Percentiles rank a stretch among this genome's conserved stretches.
phyloP scores from a whole-genome alignment of 2,113 vertebrate species.

The Sinocyclocheilus grahami region DNA sequence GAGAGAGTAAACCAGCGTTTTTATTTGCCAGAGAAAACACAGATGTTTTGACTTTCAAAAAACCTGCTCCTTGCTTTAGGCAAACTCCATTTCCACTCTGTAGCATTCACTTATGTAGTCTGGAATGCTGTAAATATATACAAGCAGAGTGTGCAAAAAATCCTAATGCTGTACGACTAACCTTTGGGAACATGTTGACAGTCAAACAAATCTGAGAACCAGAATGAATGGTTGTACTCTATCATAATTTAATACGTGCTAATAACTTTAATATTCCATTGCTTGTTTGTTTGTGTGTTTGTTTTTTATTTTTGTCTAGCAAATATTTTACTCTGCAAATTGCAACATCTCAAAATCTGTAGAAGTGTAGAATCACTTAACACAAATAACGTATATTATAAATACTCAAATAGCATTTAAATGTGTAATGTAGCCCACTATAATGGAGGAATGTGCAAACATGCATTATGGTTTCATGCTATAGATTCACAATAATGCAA shows the following conservation, averaged over 20 bases:
- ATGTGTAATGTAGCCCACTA: background rate
- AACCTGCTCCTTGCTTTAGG: background rate
- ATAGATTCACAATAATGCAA: constrained; percentile 39
- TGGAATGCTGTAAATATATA: background rate
- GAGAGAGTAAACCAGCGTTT: background rate
- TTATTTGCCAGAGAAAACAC: background rate
- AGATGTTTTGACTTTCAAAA: background rate
- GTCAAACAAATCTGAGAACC: background rate
- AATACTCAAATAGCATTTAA: background rate
- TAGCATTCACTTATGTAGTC: background rate
- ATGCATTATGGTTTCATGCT: constrained; percentile 18
- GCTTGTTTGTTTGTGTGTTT: background rate
- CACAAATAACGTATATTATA: background rate
- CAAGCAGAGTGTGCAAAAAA: background rate
- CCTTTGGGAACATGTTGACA: background rate
- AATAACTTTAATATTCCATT: background rate
- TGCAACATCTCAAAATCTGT: background rate
- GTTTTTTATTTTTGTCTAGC: background rate
- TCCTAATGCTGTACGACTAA: background rate
- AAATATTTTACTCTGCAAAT: background rate
- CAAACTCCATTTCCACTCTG: background rate
- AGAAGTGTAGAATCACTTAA: background rate
- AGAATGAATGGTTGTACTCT: background rate
- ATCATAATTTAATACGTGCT: background rate
- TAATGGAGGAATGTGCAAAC: background rate